Conservation (phyloP, 2,888 invertebrate genomes). For the Cosmia trapezina region DNA sequence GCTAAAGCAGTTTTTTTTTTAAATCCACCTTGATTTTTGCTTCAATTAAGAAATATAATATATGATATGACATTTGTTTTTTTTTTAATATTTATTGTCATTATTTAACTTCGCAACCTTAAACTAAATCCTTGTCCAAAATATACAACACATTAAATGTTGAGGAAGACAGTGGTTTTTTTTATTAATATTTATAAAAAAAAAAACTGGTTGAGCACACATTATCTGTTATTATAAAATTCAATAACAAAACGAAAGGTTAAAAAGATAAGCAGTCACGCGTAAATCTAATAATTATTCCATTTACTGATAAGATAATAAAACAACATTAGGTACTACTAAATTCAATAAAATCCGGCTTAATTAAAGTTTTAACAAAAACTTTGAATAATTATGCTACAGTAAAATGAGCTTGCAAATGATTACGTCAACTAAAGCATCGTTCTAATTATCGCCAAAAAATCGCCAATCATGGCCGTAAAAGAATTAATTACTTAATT, state of each 20-base stretch:
- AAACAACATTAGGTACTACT: constrained; percentile 11
- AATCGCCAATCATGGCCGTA: not conserved
- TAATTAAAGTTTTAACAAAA: constrained; percentile 3
- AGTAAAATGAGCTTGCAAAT: not conserved
- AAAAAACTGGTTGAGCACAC: not conserved
- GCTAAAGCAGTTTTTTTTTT: too few species aligned
- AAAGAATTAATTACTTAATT: not conserved
- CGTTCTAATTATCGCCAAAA: not conserved
- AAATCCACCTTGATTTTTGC: not conserved
- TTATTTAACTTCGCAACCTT: not conserved
- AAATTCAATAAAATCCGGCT: constrained; percentile 9
- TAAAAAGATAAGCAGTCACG: constrained; percentile 32
- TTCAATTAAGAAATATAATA: not conserved
- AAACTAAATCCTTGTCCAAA: constrained; percentile 1
- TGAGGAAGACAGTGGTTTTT: not conserved
- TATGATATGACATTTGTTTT: too few species aligned
- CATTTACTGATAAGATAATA: constrained; percentile 28
- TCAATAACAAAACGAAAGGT: constrained; percentile 27
- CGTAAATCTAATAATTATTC: constrained; percentile 33
- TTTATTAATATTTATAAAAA: constrained; percentile 4
- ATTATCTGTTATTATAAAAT: not conserved
- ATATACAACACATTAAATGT: constrained; percentile 1
- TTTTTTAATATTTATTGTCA: not conserved
- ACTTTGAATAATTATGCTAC: constrained; percentile 17
- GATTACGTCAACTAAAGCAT: not conserved